A percentile compares a stretch with the other conserved stretches of the same genome.
phyloP scores from a whole-genome alignment of 2,797 vertebrate genomes.

The Pipistrellus pipistrellus region DNA sequence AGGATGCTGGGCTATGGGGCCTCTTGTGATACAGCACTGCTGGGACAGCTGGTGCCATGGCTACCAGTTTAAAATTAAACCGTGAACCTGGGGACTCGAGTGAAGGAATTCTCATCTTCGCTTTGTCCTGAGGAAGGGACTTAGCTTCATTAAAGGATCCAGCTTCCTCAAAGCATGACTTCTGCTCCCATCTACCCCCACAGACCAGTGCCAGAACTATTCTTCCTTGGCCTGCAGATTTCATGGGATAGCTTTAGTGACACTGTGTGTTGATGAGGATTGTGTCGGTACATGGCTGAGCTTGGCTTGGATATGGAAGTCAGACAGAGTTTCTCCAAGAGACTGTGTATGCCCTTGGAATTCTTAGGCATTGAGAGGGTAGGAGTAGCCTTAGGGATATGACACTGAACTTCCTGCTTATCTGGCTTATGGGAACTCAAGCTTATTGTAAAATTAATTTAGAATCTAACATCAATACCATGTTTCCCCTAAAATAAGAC shows the following conservation, averaged over 20 bases:
- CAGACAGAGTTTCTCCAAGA: neutral
- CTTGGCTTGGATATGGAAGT: neutral
- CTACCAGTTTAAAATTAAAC: conserved; percentile 4
- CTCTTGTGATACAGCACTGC: neutral
- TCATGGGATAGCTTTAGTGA: neutral
- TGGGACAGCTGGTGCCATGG: neutral
- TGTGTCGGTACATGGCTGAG: neutral
- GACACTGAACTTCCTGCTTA: neutral
- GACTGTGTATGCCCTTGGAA: neutral
- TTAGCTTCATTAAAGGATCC: neutral
- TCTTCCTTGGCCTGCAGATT: neutral
- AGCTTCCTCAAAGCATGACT: conserved; percentile 1
- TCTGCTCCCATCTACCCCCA: neutral
- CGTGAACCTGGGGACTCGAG: neutral
- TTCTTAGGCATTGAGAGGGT: conserved; percentile 42
- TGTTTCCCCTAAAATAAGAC: no score
- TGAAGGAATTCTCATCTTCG: neutral
- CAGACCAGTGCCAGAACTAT: neutral
- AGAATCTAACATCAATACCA: neutral
- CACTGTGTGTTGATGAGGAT: neutral
- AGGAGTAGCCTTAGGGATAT: neutral
- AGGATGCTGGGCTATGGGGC: neutral
- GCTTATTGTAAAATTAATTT: conserved; percentile 12
- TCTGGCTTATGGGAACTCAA: neutral
- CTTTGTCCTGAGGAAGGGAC: neutral